phyloP scores from a whole-genome alignment of 2,888 invertebrate genomes.

The Drosophila stalkeri region DNA sequence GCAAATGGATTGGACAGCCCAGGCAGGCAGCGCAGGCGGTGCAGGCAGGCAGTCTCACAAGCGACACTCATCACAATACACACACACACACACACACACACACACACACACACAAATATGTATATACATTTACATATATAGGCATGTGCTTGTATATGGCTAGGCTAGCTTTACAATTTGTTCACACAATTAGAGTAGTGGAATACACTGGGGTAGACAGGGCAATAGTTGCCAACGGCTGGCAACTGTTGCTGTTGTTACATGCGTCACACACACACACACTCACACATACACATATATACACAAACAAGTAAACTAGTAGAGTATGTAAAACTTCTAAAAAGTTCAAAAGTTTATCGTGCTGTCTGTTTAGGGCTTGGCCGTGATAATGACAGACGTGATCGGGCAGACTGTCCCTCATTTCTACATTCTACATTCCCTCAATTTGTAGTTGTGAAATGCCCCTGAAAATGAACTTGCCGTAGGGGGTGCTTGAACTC shows the following conservation, averaged over 20 bases:
- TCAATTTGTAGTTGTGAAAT: constrained; percentile 65
- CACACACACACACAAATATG: neutral
- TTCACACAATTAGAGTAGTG: constrained; percentile 63
- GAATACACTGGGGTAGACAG: neutral
- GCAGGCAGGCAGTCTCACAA: constrained; percentile 34
- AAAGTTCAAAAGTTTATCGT: constrained; percentile 79
- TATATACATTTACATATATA: neutral
- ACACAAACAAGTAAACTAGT: constrained; percentile 1
- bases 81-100: constrained; percentile 11
- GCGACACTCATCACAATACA: constrained; percentile 56
- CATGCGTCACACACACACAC: constrained; percentile 50
- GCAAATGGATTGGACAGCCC: constrained; percentile 51
- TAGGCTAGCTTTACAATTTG: constrained; percentile 45
- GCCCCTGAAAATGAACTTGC: constrained; percentile 64
- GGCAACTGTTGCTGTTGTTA: constrained; percentile 34
- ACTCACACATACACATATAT: neutral
- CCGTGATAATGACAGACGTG: constrained; percentile 72
- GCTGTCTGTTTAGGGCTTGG: constrained; percentile 60
- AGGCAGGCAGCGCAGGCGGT: constrained; percentile 1
- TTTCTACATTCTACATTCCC: constrained; percentile 18
- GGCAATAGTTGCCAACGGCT: constrained; percentile 49
- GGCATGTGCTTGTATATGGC: neutral
- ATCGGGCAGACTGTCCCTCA: constrained; percentile 8
- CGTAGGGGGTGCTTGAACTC: constrained; percentile 47
- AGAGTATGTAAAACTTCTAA: constrained; percentile 33